Evolutionary conservation across 2,888 invertebrate species (phyloP).

Genomic region (Lepidocyrtoides sp.): DNA sequence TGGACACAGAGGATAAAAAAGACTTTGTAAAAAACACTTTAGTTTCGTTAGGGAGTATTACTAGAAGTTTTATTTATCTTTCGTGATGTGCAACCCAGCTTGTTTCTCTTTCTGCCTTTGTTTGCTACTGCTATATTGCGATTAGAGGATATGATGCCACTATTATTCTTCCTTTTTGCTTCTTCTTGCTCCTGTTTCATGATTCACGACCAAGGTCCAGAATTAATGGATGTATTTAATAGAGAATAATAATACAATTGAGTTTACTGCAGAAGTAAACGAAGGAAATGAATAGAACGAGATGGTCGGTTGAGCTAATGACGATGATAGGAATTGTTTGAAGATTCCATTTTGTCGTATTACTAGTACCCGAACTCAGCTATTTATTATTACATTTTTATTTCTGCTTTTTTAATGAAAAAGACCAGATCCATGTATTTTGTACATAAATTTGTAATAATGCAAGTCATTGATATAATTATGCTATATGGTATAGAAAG

Average conservation of each 20-base stretch:
- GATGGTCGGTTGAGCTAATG: too few relatives aligned
- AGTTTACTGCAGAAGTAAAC: neutral
- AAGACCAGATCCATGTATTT: too few relatives aligned
- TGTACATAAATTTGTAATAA: too few relatives aligned
- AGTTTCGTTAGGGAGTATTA: slow-evolving; percentile 30
- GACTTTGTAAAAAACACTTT: slow-evolving; percentile 12
- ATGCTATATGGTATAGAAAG: too few relatives aligned
- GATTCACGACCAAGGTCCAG: slow-evolving; percentile 10
- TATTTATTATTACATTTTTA: neutral
- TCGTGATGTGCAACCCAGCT: slow-evolving; percentile 12
- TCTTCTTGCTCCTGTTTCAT: slow-evolving; percentile 5
- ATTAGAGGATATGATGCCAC: neutral
- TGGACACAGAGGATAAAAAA: slow-evolving; percentile 28
- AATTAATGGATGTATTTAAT: slow-evolving; percentile 22
- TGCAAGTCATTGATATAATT: too few relatives aligned
- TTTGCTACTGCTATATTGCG: neutral
- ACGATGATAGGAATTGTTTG: neutral
- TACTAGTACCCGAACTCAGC: too few relatives aligned
- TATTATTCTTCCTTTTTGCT: neutral
- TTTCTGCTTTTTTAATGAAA: too few relatives aligned
- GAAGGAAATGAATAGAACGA: neutral
- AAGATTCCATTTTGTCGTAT: neutral
- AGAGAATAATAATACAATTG: neutral
- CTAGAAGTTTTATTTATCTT: slow-evolving; percentile 13
- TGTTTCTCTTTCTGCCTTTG: neutral